Evolutionary conservation across 1,140 invertebrate genomes (phyloP).

Genomic region (Leguminivora glycinivorella): DNA sequence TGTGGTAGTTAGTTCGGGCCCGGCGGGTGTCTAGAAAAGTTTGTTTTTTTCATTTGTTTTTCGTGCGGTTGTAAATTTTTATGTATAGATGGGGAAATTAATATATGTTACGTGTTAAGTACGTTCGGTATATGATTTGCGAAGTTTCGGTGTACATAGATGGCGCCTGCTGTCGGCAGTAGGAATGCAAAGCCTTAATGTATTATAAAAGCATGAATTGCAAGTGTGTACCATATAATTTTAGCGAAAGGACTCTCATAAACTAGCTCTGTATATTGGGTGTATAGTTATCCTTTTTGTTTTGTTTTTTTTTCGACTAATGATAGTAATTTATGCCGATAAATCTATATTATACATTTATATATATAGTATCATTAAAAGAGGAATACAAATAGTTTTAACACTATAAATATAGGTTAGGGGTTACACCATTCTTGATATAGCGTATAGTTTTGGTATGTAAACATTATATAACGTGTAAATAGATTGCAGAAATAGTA

Average conservation of each 20-base stretch:
- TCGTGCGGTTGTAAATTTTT: conserved; percentile 73
- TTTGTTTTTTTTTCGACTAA: conserved; percentile 70
- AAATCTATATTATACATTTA: conserved; percentile 71
- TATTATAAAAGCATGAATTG: conserved; percentile 64
- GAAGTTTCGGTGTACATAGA: conserved; percentile 39
- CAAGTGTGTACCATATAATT: conserved; percentile 72
- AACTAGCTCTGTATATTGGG: conserved; percentile 75
- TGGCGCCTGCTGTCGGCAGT: conserved; percentile 32
- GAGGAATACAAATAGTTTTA: conserved; percentile 74
- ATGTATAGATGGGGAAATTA: conserved; percentile 76
- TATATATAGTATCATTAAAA: conserved; percentile 59
- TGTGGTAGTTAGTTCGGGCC: conserved; percentile 30
- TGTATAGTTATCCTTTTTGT: conserved; percentile 74
- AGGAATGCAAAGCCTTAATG: conserved; percentile 66
- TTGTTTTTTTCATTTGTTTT: conserved; percentile 46
- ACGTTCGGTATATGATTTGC: conserved; percentile 54
- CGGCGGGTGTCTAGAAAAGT: conserved; percentile 33
- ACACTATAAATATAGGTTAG: conserved; percentile 76
- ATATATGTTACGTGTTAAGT: conserved; percentile 74
- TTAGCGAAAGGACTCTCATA: conserved; percentile 64
- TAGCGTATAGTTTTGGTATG: conserved; percentile 77
- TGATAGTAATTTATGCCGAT: conserved; percentile 78
- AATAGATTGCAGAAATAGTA: conserved; percentile 72
- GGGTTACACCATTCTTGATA: conserved; percentile 68
- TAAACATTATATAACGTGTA: conserved; percentile 75